phyloP scores from a whole-genome alignment of 2,113 vertebrate genomes.

The Cynocephalus volans region DNA sequence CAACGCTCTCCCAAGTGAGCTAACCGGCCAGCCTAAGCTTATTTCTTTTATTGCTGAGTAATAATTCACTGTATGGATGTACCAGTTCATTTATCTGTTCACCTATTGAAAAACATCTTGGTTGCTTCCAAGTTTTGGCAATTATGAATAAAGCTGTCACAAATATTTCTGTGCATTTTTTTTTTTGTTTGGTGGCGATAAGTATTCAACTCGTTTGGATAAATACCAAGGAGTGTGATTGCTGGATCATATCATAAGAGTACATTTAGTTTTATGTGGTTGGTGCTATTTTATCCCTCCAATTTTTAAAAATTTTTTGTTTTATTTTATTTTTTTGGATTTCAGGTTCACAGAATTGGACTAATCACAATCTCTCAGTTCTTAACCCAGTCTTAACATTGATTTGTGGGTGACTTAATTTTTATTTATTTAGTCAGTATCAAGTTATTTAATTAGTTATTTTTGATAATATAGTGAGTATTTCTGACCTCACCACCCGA shows the following conservation, averaged over 20 bases:
- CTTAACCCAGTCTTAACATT: not conserved
- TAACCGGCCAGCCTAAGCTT: not conserved
- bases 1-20: too few relatives aligned
- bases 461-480: not conserved
- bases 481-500: not conserved
- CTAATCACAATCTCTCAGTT: not conserved
- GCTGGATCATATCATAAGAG: not conserved
- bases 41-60: conserved; percentile 9
- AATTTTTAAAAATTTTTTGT: not conserved
- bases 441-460: not conserved
- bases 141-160: not conserved
- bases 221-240: not conserved
- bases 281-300: not conserved
- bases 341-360: not conserved
- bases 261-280: not conserved
- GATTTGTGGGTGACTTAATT: not conserved
- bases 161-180: not conserved
- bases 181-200: not conserved
- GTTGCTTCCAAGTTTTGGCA: not conserved
- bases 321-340: not conserved
- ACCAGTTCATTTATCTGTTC: not conserved
- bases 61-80: not conserved
- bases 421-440: conserved; percentile 10
- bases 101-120: not conserved
- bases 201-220: not conserved